Evolutionary conservation across 2,113 vertebrate species (phyloP).

Genomic region (Trematomus loennbergii): DNA sequence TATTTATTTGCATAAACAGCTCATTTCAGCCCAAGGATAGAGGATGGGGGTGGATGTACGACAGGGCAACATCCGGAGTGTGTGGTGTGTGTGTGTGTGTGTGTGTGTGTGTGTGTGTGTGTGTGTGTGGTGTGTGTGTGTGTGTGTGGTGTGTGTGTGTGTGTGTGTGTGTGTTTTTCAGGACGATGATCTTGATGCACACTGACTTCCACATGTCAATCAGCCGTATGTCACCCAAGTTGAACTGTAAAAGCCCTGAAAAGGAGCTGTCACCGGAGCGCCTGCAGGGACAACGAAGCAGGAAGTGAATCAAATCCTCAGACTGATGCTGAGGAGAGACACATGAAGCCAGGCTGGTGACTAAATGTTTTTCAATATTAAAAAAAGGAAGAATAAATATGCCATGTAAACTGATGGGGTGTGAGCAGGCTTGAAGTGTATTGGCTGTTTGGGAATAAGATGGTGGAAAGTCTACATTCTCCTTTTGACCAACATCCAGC

Average conservation of each 20-base stretch:
- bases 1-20: constrained; percentile 22
- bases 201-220: constrained; percentile 69
- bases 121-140: not conserved
- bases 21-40: constrained; percentile 53
- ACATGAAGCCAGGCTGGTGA: not conserved
- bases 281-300: constrained; percentile 41
- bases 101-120: not conserved
- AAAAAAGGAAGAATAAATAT: not conserved
- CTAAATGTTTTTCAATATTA: not conserved
- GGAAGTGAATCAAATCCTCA: constrained; percentile 51
- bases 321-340: not conserved
- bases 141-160: constrained; percentile 30
- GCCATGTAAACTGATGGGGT: not conserved
- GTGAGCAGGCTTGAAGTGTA: not conserved
- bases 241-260: constrained; percentile 58
- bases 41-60: constrained; percentile 9
- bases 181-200: constrained; percentile 62
- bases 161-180: not conserved
- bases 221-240: constrained; percentile 48
- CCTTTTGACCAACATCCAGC: not conserved
- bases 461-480: not conserved
- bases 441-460: not conserved
- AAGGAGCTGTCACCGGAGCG: constrained; percentile 33
- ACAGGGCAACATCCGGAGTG: constrained; percentile 39
- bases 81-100: constrained; percentile 33